Evolutionary conservation across 1,140 invertebrate genomes (phyloP), one percentile per base, ranked within the genome.

Genomic region (Chironomus tepperi): DNA sequence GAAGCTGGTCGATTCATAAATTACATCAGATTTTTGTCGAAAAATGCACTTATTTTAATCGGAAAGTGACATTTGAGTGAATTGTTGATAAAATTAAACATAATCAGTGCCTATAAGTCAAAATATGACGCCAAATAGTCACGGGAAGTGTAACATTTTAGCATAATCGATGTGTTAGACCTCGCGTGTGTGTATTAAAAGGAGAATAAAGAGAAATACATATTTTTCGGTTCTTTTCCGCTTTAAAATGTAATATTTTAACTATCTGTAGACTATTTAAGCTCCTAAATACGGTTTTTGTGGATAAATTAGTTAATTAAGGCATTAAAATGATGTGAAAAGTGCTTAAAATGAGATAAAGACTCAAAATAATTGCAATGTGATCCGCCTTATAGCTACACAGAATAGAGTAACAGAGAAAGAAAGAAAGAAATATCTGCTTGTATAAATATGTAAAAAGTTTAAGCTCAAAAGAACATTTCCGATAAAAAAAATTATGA

Each of bases 1-100:
- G 47, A 57, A 57, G 65, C 65, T 18, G 65, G 65, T 19, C 65
- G 9, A 16, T 70, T 21, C 6, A 18, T 70, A 70, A 70, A 70
- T 70, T 70, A 70, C 65, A 70, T 70, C 65, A 70, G 47, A 57
- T n/a, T 57, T 57, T n/a, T 15, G 47, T 34, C 24, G 5, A 34
- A 34, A 34, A 34, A 34, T 57, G 47, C 47, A 57, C 12, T 57
- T 15, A 57, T 57, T 57, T n/a, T n/a, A n/a, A 57, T 57, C 47
- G 47, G 12, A n/a, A 34, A 34, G 24, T 34, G 24, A 34, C 1
- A 34, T 34, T 34, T 15, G 47, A n/a, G 5, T 57, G 15, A 57
- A 12, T 57, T 57, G 12, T 57, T n/a, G 12, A 57, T 57, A n/a
- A 12, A 15, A 57, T 57, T 57, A 3, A 57, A n/a, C n/a, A n/a